Conservation (phyloP, 2,113 vertebrate genomes). For the Silurus glanis region DNA sequence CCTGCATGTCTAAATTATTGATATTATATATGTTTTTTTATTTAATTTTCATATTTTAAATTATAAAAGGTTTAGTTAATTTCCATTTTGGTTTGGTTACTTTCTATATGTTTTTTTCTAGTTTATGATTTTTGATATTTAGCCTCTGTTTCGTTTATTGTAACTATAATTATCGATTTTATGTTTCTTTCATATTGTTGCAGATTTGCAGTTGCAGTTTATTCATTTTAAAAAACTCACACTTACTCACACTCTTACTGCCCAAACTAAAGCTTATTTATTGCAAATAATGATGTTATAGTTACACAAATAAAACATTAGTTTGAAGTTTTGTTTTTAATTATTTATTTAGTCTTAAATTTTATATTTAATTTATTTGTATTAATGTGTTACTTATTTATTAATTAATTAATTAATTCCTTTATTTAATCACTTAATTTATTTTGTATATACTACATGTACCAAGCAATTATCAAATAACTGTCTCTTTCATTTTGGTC, state of each 20-base stretch:
- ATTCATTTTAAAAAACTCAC: not conserved
- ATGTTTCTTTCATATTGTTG: not conserved
- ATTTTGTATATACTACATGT: conserved; percentile 26
- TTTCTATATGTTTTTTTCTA: not conserved
- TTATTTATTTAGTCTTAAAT: not conserved
- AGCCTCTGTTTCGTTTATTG: not conserved
- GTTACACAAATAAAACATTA: not conserved
- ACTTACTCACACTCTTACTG: not conserved
- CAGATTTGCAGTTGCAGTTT: not conserved
- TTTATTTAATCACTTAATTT: not conserved
- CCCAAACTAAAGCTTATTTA: not conserved
- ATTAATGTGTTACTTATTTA: not conserved
- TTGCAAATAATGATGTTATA: not conserved
- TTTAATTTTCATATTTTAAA: not conserved
- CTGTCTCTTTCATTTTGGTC: conserved; percentile 27
- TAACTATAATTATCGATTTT: not conserved
- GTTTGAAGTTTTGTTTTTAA: not conserved
- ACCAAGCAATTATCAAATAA: conserved; percentile 49
- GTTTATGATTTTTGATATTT: not conserved
- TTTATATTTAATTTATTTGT: not conserved
- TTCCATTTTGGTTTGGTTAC: not conserved
- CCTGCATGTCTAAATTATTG: no score
- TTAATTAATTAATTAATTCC: not conserved
- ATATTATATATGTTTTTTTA: no score
- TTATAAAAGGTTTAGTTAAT: not conserved